Evolutionary conservation across 2,113 vertebrate species (phyloP).

Genomic region (Boleophthalmus pectinirostris): DNA sequence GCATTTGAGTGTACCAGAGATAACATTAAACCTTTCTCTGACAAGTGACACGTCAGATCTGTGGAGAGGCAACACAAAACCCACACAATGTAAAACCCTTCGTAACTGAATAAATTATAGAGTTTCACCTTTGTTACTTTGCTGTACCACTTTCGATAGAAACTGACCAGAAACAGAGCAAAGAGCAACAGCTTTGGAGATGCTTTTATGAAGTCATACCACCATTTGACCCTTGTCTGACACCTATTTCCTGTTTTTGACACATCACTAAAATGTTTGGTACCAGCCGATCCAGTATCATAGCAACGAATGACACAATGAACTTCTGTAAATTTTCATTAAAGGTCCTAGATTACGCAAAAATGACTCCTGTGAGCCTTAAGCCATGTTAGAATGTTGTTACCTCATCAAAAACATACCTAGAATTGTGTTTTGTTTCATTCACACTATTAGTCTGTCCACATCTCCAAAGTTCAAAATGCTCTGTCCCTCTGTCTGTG

Average conservation of each 20-base stretch:
- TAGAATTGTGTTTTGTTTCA: no score
- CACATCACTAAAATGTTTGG: background rate
- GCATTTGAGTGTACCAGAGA: background rate
- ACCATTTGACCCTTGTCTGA: background rate
- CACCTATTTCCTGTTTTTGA: background rate
- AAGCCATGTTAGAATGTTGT: no score
- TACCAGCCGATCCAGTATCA: background rate
- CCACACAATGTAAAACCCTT: no score
- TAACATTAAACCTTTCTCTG: no score
- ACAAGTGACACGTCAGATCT: no score
- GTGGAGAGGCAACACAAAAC: no score
- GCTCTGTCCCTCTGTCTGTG: no score
- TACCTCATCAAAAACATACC: no score
- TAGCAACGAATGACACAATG: background rate
- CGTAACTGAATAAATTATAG: background rate
- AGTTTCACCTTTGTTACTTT: background rate
- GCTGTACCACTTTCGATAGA: background rate
- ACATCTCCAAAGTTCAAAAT: no score
- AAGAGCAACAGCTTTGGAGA: background rate
- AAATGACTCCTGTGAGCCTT: no score
- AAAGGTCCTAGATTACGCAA: no score
- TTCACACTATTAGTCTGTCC: no score
- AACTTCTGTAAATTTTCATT: background rate
- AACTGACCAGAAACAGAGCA: background rate
- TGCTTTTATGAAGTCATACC: background rate